phyloP scores from a whole-genome alignment of 2,888 invertebrate genomes.

The Cheiracanthium punctorium region DNA sequence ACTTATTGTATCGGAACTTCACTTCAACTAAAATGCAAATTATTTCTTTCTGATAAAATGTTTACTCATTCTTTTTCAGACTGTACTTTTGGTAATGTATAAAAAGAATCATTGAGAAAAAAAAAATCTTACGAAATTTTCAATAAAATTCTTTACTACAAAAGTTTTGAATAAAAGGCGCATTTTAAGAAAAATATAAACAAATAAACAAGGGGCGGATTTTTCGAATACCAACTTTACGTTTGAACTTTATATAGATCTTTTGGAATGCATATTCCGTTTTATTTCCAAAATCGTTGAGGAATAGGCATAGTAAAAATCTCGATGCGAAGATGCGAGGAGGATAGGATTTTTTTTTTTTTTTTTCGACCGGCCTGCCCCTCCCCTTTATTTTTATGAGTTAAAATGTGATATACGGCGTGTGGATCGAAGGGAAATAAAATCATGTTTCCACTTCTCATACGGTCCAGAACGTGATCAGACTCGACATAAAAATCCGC shows the following conservation, averaged over 20 bases:
- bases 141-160: neutral
- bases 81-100: too few species aligned
- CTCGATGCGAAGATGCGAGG: neutral
- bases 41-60: too few species aligned
- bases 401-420: neutral
- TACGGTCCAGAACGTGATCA: neutral
- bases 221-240: neutral
- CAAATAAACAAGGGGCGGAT: neutral
- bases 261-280: neutral
- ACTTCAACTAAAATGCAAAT: too few species aligned
- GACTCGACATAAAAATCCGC: neutral
- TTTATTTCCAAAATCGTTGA: neutral
- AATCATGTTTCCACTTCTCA: slow-evolving; percentile 3
- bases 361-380: too few species aligned
- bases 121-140: neutral
- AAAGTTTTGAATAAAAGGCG: neutral
- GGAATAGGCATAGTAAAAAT: neutral
- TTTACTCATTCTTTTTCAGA: too few species aligned
- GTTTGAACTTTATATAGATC: neutral
- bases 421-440: neutral
- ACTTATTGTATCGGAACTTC: too few species aligned
- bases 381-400: neutral
- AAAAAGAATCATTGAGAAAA: too few species aligned
- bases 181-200: neutral
- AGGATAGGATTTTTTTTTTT: neutral